These are phyloP conservation scores for Drosophila phalerata DNA, from an alignment of 2,888 invertebrate genomes.

Conservation along the genomic window DNA sequence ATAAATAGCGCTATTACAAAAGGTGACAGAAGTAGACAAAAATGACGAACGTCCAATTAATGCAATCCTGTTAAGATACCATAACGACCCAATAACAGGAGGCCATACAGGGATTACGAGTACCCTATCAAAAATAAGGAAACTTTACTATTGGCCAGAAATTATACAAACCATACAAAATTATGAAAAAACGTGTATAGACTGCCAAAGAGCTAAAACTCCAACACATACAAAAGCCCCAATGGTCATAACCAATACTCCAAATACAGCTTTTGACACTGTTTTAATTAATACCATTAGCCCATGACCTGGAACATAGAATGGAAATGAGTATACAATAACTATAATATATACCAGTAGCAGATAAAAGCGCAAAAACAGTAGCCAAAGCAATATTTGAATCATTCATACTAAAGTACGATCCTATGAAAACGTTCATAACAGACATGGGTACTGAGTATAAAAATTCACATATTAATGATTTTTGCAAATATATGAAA, in stretches of 20 bases:
- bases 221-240: constrained; percentile 5
- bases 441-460: constrained; percentile 14
- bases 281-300: constrained; percentile 5
- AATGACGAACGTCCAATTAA: constrained; percentile 8
- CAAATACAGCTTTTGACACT: constrained; percentile 8
- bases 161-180: not conserved
- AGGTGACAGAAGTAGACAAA: constrained; percentile 3
- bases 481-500: constrained; percentile 7
- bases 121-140: constrained; percentile 10
- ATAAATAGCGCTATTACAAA: constrained; percentile 15
- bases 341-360: constrained; percentile 9
- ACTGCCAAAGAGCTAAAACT: constrained; percentile 7
- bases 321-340: constrained; percentile 10
- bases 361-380: constrained; percentile 11
- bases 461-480: not conserved
- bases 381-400: constrained; percentile 6
- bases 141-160: constrained; percentile 1
- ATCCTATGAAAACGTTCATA: constrained; percentile 10
- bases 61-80: constrained; percentile 1
- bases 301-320: not conserved
- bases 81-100: constrained; percentile 5
- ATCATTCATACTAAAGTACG: not conserved
- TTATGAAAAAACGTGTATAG: constrained; percentile 4
- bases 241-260: not conserved
- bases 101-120: constrained; percentile 7